Evolutionary conservation across 2,888 invertebrate species (phyloP).

Genomic region (Salticus scenicus): DNA sequence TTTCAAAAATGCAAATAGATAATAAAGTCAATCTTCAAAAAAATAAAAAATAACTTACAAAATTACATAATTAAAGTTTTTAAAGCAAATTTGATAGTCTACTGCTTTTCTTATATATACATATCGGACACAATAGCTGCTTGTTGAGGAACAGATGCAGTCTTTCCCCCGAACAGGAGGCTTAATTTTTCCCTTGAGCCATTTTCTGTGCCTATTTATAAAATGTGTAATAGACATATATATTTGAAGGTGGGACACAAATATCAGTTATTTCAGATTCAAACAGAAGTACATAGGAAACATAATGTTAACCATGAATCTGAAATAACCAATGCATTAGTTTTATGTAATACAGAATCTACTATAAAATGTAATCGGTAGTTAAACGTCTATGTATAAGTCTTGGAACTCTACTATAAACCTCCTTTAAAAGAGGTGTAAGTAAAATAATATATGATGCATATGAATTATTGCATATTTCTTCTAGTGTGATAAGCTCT

Average conservation of each 20-base stretch:
- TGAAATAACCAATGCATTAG: constrained; percentile 38
- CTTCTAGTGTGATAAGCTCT: constrained; percentile 67
- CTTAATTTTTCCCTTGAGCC: constrained; percentile 50
- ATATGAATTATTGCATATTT: constrained; percentile 66
- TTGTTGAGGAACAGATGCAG: constrained; percentile 27
- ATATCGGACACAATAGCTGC: constrained; percentile 7
- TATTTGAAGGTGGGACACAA: constrained; percentile 27
- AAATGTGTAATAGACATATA: constrained; percentile 35
- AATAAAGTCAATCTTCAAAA: too few species aligned
- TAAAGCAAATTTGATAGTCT: not conserved
- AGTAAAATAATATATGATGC: constrained; percentile 65
- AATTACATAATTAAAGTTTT: too few species aligned
- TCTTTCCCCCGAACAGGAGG: constrained; percentile 23
- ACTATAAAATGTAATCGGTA: constrained; percentile 54
- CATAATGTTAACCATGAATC: constrained; percentile 49
- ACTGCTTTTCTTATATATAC: not conserved
- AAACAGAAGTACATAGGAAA: constrained; percentile 61
- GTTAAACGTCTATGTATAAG: constrained; percentile 46
- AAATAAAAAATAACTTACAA: too few species aligned
- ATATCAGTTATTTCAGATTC: constrained; percentile 50
- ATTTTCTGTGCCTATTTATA: constrained; percentile 20
- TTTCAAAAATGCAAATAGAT: too few species aligned
- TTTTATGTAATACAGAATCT: constrained; percentile 31
- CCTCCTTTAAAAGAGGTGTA: constrained; percentile 37
- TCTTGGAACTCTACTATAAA: constrained; percentile 54